These are phyloP conservation scores for Leuciscus waleckii DNA, from an alignment of 2,797 vertebrate genomes.

Conservation along the genomic window DNA sequence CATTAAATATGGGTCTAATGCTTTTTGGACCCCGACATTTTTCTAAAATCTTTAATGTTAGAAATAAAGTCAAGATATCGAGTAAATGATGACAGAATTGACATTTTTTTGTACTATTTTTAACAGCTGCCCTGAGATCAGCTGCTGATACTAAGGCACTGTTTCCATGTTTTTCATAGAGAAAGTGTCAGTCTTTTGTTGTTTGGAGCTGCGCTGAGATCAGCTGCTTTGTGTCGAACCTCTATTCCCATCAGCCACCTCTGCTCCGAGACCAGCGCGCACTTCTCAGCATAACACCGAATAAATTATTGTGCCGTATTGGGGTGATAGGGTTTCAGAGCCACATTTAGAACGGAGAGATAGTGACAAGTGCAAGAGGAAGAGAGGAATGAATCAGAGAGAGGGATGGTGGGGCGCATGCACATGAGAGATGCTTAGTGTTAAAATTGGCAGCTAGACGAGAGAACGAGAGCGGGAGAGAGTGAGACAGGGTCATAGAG, in stretches of 20 bases:
- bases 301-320: slow-evolving; percentile 35
- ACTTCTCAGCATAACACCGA: slow-evolving; percentile 34
- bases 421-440: slow-evolving; percentile 34
- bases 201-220: slow-evolving; percentile 8
- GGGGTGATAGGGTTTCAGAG: slow-evolving; percentile 37
- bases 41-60: background rate
- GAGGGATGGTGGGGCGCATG: slow-evolving; percentile 2
- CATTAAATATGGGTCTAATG: background rate
- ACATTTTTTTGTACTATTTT: background rate
- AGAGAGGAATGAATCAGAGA: slow-evolving; percentile 34
- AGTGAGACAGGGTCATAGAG: slow-evolving; percentile 23
- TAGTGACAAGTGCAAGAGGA: slow-evolving; percentile 65
- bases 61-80: background rate
- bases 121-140: background rate
- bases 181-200: background rate
- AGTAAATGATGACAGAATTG: background rate
- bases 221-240: slow-evolving; percentile 18
- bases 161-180: background rate
- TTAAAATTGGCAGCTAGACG: slow-evolving; percentile 18
- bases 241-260: slow-evolving; percentile 44
- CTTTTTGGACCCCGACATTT: background rate
- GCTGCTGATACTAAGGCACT: background rate
- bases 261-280: slow-evolving; percentile 30
- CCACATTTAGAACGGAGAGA: slow-evolving; percentile 48
- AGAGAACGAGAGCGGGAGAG: slow-evolving; percentile 34